Percentiles rank a stretch among this genome's conserved stretches.
Evolutionary conservation across 2,888 invertebrate genomes (phyloP).

Genomic region (Metacarcinus magister): DNA sequence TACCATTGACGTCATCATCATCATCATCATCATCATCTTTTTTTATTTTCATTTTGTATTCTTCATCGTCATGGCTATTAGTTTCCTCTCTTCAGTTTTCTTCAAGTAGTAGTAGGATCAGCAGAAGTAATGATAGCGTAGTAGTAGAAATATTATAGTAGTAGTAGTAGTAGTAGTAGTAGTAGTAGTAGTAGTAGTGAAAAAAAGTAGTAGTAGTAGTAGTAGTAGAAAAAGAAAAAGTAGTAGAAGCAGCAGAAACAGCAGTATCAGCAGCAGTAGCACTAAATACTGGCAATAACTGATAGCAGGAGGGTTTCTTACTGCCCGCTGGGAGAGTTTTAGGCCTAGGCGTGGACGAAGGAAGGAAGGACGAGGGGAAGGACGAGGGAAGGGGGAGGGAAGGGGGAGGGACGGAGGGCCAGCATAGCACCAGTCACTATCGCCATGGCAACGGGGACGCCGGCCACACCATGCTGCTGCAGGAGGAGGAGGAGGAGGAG

Average conservation of each 20-base stretch:
- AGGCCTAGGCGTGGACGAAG: slow-evolving; percentile 5
- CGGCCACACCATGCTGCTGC: slow-evolving; percentile 3
- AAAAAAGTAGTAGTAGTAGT: too few relatives aligned
- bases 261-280: slow-evolving; percentile 17
- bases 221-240: background rate
- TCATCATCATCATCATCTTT: too few relatives aligned
- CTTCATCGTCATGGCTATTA: too few relatives aligned
- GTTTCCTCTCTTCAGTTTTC: too few relatives aligned
- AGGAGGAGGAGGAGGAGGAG: background rate
- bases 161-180: too few relatives aligned
- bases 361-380: background rate
- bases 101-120: too few relatives aligned
- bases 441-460: slow-evolving; percentile 31
- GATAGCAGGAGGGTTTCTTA: background rate
- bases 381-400: background rate
- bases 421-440: slow-evolving; percentile 20
- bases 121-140: too few relatives aligned
- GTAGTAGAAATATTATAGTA: too few relatives aligned
- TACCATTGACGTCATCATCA: too few relatives aligned
- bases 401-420: background rate
- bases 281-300: background rate
- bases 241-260: too few relatives aligned
- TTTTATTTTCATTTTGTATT: too few relatives aligned
- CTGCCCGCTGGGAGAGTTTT: background rate
- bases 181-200: too few relatives aligned